Evolutionary conservation across 23 tunicate genomes (phyloP).

Genomic region (Trididemnum miniatum): DNA sequence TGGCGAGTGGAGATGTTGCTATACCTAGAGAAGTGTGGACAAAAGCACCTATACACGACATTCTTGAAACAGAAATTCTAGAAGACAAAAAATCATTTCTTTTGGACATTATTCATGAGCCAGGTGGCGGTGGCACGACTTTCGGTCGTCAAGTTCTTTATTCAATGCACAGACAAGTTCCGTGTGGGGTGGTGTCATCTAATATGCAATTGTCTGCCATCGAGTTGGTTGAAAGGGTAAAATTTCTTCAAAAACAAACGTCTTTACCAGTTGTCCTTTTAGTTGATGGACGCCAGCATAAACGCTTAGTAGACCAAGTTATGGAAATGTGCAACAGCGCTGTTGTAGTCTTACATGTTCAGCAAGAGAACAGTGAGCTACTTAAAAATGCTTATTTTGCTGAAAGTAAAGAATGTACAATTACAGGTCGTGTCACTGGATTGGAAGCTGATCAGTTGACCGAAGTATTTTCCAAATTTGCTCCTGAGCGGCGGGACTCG

Average conservation of each 20-base stretch:
- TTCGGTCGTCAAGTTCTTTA: conserved; percentile 41
- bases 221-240: conserved; percentile 29
- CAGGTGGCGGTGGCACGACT: conserved; percentile 67
- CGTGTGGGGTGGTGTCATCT: conserved; percentile 31
- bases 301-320: not conserved
- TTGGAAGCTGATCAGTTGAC: conserved; percentile 19
- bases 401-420: not conserved
- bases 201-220: not conserved
- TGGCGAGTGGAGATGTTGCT: conserved; percentile 24
- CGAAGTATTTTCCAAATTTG: conserved; percentile 16
- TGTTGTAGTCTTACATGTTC: conserved; percentile 5
- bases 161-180: conserved; percentile 25
- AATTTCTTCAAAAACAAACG: conserved; percentile 14
- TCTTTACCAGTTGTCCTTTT: conserved; percentile 36
- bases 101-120: conserved; percentile 30
- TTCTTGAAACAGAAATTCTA: conserved; percentile 2
- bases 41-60: not conserved
- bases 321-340: not conserved
- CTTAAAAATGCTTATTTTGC: not conserved
- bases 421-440: conserved; percentile 19
- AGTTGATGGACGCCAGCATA: conserved; percentile 33
- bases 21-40: conserved; percentile 24
- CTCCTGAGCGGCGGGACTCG: conserved; percentile 16
- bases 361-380: not conserved
- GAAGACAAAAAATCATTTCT: not conserved